Conservation (phyloP, 2,888 invertebrate species). For the Chrysopilus asiliformis region DNA sequence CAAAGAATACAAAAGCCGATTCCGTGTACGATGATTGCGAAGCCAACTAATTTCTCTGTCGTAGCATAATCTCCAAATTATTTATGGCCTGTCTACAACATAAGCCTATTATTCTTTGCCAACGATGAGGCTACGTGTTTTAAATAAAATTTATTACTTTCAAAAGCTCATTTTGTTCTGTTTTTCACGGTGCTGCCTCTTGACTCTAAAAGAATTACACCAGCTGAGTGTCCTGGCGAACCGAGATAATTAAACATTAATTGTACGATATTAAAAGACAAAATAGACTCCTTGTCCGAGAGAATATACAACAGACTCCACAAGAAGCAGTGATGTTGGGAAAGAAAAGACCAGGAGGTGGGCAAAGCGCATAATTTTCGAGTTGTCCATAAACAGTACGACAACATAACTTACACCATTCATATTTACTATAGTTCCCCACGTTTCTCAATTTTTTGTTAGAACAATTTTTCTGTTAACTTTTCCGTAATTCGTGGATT, state of each 20-base stretch:
- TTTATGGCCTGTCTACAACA: constrained; percentile 16
- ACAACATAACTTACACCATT: too few species aligned
- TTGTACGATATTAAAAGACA: constrained; percentile 14
- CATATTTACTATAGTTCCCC: too few species aligned
- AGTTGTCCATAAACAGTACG: too few species aligned
- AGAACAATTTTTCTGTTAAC: too few species aligned
- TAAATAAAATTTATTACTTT: constrained; percentile 15
- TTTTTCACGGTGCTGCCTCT: neutral
- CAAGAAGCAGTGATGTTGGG: too few species aligned
- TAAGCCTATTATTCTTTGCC: constrained; percentile 15
- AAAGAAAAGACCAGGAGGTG: too few species aligned
- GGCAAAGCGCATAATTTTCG: too few species aligned
- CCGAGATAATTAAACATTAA: constrained; percentile 15
- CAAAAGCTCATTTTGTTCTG: constrained; percentile 12
- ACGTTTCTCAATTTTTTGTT: too few species aligned
- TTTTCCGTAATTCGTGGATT: too few species aligned
- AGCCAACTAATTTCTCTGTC: constrained; percentile 13
- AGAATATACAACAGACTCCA: too few species aligned
- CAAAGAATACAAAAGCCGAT: too few species aligned
- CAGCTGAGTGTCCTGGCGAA: constrained; percentile 12
- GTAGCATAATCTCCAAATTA: constrained; percentile 12
- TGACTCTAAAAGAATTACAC: constrained; percentile 6
- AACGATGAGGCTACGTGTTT: constrained; percentile 12
- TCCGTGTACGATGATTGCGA: constrained; percentile 1
- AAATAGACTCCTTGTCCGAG: constrained; percentile 1